These are phyloP conservation scores for Coturnix japonica DNA, from an alignment of 2,113 vertebrate species.

Conservation along the genomic window DNA sequence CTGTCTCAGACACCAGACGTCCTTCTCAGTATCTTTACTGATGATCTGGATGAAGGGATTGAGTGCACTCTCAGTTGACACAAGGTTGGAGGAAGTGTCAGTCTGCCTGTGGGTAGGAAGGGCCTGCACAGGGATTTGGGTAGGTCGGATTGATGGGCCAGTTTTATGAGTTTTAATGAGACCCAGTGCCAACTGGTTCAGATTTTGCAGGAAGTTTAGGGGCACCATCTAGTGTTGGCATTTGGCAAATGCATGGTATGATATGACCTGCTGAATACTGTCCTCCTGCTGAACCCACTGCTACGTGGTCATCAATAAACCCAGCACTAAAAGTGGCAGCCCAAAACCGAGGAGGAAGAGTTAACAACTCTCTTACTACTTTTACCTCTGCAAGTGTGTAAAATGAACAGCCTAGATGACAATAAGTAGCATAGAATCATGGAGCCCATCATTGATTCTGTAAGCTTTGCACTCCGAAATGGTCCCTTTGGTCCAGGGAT, in stretches of 20 bases:
- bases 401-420: fast-evolving
- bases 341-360: background rate
- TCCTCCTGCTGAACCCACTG: background rate
- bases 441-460: background rate
- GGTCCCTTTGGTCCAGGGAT: background rate
- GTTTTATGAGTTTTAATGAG: no score
- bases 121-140: no score
- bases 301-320: background rate
- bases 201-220: background rate
- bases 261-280: fast-evolving
- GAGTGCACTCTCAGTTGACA: no score
- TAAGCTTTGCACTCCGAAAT: background rate
- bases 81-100: no score
- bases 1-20: no score
- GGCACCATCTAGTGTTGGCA: constrained; percentile 56
- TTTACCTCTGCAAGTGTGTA: background rate
- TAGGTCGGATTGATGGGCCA: no score
- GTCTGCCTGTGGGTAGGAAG: no score
- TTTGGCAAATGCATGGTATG: background rate
- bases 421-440: background rate
- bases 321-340: background rate
- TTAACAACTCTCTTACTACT: fast-evolving
- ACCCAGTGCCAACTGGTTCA: background rate
- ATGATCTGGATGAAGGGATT: no score
- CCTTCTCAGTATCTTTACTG: no score